A percentile compares a stretch with the other conserved stretches of the same genome.
Evolutionary conservation across 2,888 invertebrate genomes (phyloP).

Genomic region (Tigriopus californicus): DNA sequence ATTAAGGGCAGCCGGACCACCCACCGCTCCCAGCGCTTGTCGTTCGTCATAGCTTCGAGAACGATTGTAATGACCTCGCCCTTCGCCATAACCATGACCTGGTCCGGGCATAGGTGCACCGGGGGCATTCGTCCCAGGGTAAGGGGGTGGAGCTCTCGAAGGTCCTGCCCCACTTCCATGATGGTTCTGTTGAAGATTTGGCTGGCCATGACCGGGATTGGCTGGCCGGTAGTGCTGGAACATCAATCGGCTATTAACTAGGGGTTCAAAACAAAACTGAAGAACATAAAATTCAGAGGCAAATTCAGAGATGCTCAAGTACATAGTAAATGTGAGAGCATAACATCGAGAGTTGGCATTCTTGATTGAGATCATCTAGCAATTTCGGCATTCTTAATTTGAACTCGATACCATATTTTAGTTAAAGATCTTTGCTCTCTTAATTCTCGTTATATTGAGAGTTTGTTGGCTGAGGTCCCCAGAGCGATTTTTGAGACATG

Average conservation of each 20-base stretch:
- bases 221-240: constrained; percentile 21
- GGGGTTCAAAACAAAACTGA: no score
- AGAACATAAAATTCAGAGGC: no score
- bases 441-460: no score
- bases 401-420: no score
- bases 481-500: no score
- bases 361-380: no score
- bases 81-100: constrained; percentile 47
- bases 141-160: constrained; percentile 23
- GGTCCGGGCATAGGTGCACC: constrained; percentile 29
- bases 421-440: no score
- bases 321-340: no score
- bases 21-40: background rate
- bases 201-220: constrained; percentile 22
- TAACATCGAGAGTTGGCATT: no score
- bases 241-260: constrained; percentile 14
- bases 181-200: constrained; percentile 30
- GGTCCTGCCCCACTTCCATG: constrained; percentile 24
- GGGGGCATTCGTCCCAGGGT: constrained; percentile 21
- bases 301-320: no score
- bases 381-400: no score
- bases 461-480: no score
- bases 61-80: constrained; percentile 42
- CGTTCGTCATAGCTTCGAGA: constrained; percentile 20
- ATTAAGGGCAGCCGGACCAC: background rate